Evolutionary conservation across 2,888 invertebrate species (phyloP).

Genomic region (Coremacera marginata): DNA sequence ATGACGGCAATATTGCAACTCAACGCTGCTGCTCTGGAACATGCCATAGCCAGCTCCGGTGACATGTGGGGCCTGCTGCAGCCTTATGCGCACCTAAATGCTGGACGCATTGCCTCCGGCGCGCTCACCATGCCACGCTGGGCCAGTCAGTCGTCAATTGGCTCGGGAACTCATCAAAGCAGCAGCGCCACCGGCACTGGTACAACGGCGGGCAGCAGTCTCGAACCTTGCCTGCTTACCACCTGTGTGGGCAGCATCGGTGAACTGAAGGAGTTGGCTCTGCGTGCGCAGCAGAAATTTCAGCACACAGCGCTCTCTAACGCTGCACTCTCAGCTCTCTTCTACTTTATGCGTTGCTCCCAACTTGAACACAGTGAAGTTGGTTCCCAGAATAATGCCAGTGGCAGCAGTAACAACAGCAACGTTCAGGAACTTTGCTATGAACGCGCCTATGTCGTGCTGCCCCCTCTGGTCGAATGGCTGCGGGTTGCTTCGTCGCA

Average conservation of each 20-base stretch:
- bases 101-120: constrained; percentile 88
- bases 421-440: constrained; percentile 82
- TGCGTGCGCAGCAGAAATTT: constrained; percentile 72
- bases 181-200: background rate
- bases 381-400: constrained; percentile 53
- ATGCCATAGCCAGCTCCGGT: constrained; percentile 86
- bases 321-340: constrained; percentile 82
- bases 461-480: constrained; percentile 94
- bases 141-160: constrained; percentile 80
- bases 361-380: constrained; percentile 80
- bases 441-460: constrained; percentile 87
- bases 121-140: constrained; percentile 87
- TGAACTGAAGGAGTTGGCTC: constrained; percentile 82
- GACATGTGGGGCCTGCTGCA: constrained; percentile 92
- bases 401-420: constrained; percentile 57
- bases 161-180: constrained; percentile 68
- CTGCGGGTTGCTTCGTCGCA: constrained; percentile 85
- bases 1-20: constrained; percentile 66
- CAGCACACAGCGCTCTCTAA: constrained; percentile 71
- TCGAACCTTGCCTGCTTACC: constrained; percentile 82
- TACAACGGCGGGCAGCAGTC: constrained; percentile 59
- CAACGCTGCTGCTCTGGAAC: constrained; percentile 84
- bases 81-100: constrained; percentile 91
- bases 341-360: constrained; percentile 93
- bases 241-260: constrained; percentile 89